Base-by-base conservation (phyloP, 35 echinoderm and acorn worm species). In the Ophioderma brevispina region DNA sequence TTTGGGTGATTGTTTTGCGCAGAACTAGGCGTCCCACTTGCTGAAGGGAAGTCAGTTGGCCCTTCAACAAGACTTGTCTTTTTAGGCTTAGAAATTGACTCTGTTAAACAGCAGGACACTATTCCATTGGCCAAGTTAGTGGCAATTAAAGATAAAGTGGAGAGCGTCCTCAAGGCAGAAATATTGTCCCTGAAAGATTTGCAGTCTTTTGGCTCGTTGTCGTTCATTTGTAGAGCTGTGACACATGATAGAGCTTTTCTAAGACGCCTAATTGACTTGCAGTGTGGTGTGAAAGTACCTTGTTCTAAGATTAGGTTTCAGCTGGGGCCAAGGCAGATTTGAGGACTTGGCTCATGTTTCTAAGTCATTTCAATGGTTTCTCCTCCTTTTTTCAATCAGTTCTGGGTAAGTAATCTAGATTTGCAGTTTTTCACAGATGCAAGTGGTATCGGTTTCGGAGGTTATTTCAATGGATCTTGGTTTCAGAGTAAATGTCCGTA, bases 171-270 rank as follows among this genome's bases (percentile, higher is more conserved):
- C 38, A 21, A 32, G 2, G 19, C 21, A 37, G 39, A 75, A 1
- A 93, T 89, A 50, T 14, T 93, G 0, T 76, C 86, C 1, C 59
- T 93, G 39, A 42, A 55, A 50, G 78, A 82, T 35, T n/a, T 93
- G 35, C 91, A 93, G 35, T 86, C 75, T 0, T 70, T 93, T 49
- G 91, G 91, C 0, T 75, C 40, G 14, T 78, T 88, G 15, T 89
- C 81, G 46, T 93, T 93, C 64, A 37, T 93, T 18, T 93, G 91
- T 33, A 88, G 80, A 33, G 91, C 91, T 1, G 50, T 88, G 23
- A 37, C 64, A 11, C 90, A 82, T 34, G 82, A 83, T 2, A 70
- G 90, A 0, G 75, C 90, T 1, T 91, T 92, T 76, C 30, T 93
- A 25, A 39, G 84, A 23, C 41, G 91, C 3, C 36, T 93, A 82